Evolutionary conservation across 2,113 vertebrate genomes (phyloP).

Genomic region (Nycticryphes semicollaris): DNA sequence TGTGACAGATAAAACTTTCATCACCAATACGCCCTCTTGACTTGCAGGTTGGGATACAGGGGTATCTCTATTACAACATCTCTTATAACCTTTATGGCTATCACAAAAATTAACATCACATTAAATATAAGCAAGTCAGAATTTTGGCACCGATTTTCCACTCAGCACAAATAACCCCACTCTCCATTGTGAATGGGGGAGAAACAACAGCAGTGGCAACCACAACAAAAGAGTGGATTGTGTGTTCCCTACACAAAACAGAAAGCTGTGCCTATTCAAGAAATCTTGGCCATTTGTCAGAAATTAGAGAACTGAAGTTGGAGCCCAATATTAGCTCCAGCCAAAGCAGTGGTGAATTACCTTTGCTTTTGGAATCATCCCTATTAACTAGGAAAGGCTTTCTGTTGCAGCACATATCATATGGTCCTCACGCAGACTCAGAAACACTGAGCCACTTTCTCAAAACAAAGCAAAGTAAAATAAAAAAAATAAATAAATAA

Average conservation of each 20-base stretch:
- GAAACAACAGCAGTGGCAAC: slow-evolving; percentile 56
- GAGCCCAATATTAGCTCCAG: slow-evolving; percentile 47
- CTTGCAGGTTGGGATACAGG: not conserved
- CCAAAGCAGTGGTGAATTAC: slow-evolving; percentile 47
- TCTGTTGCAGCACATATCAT: not conserved
- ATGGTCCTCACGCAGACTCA: not conserved
- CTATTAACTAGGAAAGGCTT: not conserved
- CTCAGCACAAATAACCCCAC: slow-evolving; percentile 45
- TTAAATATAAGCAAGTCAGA: slow-evolving; percentile 21
- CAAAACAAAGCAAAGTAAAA: not conserved
- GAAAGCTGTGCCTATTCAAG: slow-evolving; percentile 64
- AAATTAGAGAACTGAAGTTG: slow-evolving; percentile 48
- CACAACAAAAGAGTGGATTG: slow-evolving; percentile 65
- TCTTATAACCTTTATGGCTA: not conserved
- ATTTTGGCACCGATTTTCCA: slow-evolving; percentile 26
- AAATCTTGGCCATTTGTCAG: slow-evolving; percentile 63
- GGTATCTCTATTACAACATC: not conserved
- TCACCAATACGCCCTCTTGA: not conserved
- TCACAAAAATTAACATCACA: slow-evolving; percentile 35
- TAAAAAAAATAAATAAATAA: not conserved
- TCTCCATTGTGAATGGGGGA: slow-evolving; percentile 42
- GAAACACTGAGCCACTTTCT: not conserved
- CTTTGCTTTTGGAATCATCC: slow-evolving; percentile 22
- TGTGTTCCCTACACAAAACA: slow-evolving; percentile 56
- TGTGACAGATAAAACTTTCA: slow-evolving; percentile 48